Conservation (phyloP, 2,888 invertebrate genomes). For the Tortricodes alternella region DNA sequence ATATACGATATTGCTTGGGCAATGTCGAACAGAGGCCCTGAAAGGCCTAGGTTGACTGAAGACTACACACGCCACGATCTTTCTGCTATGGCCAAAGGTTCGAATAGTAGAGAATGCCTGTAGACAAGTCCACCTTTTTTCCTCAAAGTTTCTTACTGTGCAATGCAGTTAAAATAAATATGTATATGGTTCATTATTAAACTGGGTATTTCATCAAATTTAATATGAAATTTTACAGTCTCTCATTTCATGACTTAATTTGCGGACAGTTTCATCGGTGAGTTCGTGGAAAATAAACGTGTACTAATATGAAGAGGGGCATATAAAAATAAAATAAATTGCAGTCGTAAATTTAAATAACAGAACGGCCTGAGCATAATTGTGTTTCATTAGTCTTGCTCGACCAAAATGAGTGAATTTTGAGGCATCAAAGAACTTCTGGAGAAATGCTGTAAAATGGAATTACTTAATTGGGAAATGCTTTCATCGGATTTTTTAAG, state of each 20-base stretch:
- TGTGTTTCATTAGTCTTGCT: conserved; percentile 45
- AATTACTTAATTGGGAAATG: no score
- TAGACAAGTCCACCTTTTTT: no score
- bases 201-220: not conserved
- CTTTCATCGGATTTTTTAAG: no score
- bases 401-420: conserved; percentile 18
- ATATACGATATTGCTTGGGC: no score
- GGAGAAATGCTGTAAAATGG: not conserved
- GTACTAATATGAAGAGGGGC: conserved; percentile 55
- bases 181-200: no score
- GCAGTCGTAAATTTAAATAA: conserved; percentile 63
- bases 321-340: conserved; percentile 60
- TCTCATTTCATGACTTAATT: conserved; percentile 22
- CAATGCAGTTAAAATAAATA: no score
- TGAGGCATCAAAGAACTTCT: conserved; percentile 14
- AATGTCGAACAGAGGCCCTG: no score
- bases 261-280: conserved; percentile 35
- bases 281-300: conserved; percentile 57
- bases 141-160: no score
- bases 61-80: no score
- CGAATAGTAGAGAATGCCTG: no score
- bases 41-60: no score
- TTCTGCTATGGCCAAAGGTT: no score
- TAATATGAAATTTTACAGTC: not conserved
- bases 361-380: conserved; percentile 41